Percentiles rank a stretch among this genome's conserved stretches.
Conservation (phyloP, 2,113 vertebrate genomes). For the Gadus chalcogrammus region DNA sequence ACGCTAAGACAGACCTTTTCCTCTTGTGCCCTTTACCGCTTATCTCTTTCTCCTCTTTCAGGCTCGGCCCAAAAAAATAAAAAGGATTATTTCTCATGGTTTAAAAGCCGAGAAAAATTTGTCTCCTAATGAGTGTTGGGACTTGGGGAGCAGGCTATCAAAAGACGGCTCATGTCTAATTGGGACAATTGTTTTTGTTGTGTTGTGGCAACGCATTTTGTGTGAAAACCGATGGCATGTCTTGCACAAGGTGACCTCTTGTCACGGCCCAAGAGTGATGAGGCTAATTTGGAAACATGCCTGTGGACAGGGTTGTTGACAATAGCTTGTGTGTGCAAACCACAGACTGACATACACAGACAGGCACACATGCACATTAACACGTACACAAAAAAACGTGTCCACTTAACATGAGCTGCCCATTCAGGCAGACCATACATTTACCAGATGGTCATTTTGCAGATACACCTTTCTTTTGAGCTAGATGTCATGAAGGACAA, state of each 20-base stretch:
- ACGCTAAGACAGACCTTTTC: neutral
- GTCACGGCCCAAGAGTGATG: slow-evolving; percentile 31
- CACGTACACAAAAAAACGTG: neutral
- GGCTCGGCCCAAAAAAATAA: slow-evolving; percentile 33
- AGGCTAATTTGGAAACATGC: slow-evolving; percentile 58
- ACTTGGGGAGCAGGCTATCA: slow-evolving; percentile 49
- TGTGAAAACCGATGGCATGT: neutral
- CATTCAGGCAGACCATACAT: too few species aligned
- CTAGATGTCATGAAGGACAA: too few species aligned
- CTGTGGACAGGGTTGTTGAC: slow-evolving; percentile 42
- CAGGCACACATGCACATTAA: neutral
- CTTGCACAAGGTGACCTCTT: slow-evolving; percentile 57
- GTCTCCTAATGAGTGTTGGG: slow-evolving; percentile 57
- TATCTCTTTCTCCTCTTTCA: neutral
- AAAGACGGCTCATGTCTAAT: slow-evolving; percentile 30
- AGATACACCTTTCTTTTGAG: too few species aligned
- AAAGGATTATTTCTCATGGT: slow-evolving; percentile 36
- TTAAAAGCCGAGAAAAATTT: slow-evolving; percentile 37
- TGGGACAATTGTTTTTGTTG: slow-evolving; percentile 1
- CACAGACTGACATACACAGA: neutral
- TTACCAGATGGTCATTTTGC: too few species aligned
- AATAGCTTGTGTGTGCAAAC: slow-evolving; percentile 6
- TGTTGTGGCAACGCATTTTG: too few species aligned
- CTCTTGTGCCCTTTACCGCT: neutral
- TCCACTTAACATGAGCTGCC: too few species aligned